Evolutionary conservation across 2,113 vertebrate species (phyloP).

Genomic region (Epinephelus lanceolatus): DNA sequence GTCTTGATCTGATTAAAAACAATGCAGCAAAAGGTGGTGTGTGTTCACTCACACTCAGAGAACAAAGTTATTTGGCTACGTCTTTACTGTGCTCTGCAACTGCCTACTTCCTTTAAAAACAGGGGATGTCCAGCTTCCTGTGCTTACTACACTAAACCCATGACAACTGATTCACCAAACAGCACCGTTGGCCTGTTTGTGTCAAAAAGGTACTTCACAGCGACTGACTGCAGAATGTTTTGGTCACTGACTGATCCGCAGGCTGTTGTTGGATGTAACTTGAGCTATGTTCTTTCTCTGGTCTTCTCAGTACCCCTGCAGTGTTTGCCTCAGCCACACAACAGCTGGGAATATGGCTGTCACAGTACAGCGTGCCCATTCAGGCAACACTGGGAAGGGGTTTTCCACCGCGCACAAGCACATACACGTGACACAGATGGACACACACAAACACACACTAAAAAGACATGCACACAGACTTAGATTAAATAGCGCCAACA

Average conservation of each 20-base stretch:
- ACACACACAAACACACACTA: conserved; percentile 34
- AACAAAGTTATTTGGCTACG: conserved; percentile 24
- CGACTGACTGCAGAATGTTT: conserved; percentile 18
- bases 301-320: conserved; percentile 38
- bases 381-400: conserved; percentile 76
- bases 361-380: conserved; percentile 75
- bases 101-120: conserved; percentile 69
- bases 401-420: conserved; percentile 73
- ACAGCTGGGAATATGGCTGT: conserved; percentile 83
- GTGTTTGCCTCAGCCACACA: conserved; percentile 65
- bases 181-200: background rate
- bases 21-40: background rate
- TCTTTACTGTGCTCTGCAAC: conserved; percentile 60
- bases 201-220: conserved; percentile 53
- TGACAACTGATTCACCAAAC: conserved; percentile 66
- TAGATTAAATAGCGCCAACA: conserved; percentile 57
- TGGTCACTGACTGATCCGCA: conserved; percentile 17
- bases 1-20: background rate
- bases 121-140: conserved; percentile 82
- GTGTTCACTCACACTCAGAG: conserved; percentile 11
- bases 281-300: conserved; percentile 6
- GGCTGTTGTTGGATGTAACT: conserved; percentile 50
- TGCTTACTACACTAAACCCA: conserved; percentile 62
- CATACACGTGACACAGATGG: conserved; percentile 65
- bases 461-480: conserved; percentile 51